These are phyloP conservation scores for Cyrtonyx montezumae DNA, from an alignment of 2,113 vertebrate species.

Conservation along the genomic window DNA sequence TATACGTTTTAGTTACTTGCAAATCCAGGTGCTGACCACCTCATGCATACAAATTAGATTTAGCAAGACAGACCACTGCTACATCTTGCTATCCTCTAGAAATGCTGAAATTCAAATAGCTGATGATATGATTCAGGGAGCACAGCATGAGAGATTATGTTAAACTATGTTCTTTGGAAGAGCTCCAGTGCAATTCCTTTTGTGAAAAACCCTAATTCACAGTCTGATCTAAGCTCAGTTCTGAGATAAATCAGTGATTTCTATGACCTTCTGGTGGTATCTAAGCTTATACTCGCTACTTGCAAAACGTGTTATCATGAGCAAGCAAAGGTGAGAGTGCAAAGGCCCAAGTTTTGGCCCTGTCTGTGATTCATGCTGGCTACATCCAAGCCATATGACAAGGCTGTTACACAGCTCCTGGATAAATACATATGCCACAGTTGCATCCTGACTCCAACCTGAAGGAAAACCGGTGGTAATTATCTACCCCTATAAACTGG, in stretches of 20 bases:
- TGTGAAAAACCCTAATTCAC: background rate
- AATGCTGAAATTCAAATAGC: background rate
- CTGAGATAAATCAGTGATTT: background rate
- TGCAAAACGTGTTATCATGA: background rate
- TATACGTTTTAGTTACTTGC: slow-evolving; percentile 16
- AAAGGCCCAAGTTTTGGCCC: background rate
- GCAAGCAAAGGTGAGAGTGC: background rate
- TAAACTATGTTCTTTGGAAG: background rate
- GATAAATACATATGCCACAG: background rate
- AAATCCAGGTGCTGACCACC: slow-evolving; percentile 1
- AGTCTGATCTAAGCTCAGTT: background rate
- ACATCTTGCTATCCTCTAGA: background rate
- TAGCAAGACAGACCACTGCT: background rate
- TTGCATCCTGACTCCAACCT: slow-evolving; percentile 22
- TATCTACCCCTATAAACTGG: slow-evolving; percentile 18
- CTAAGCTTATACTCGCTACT: background rate
- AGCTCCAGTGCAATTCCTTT: background rate
- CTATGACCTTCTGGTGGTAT: background rate
- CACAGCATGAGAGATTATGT: background rate
- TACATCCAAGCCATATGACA: background rate
- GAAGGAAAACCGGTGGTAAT: slow-evolving; percentile 15
- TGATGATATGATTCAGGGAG: background rate
- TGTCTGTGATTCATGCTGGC: background rate
- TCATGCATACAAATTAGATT: background rate
- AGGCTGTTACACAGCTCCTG: slow-evolving; percentile 10